Evolutionary conservation across 2,888 invertebrate species (phyloP).

Genomic region (Sinopyrophorus schimmeli): DNA sequence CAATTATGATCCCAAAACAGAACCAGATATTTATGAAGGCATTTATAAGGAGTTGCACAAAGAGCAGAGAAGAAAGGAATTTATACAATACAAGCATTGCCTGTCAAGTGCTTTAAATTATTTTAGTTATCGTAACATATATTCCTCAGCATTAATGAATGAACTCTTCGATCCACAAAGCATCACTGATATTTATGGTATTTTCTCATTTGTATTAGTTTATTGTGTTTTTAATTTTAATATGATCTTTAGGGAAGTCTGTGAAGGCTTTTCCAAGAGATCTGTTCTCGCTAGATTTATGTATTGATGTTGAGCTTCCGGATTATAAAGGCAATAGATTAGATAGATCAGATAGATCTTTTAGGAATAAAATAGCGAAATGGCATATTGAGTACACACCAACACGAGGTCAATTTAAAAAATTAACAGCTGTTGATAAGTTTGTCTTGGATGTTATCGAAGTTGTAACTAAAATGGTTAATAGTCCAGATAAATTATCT

Average conservation of each 20-base stretch:
- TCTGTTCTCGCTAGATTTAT: conserved; percentile 65
- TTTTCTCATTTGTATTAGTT: not conserved
- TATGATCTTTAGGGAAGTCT: conserved; percentile 38
- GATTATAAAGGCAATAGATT: conserved; percentile 63
- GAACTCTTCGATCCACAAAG: conserved; percentile 62
- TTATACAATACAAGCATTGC: conserved; percentile 61
- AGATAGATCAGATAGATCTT: conserved; percentile 55
- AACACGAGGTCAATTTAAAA: conserved; percentile 56
- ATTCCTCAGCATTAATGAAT: conserved; percentile 64
- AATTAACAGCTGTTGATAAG: conserved; percentile 61
- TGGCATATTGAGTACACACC: conserved; percentile 65
- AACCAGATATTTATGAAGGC: conserved; percentile 55
- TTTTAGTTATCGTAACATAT: conserved; percentile 60
- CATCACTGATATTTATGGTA: conserved; percentile 61
- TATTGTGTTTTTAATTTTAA: not conserved
- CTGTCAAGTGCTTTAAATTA: conserved; percentile 65
- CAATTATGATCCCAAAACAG: conserved; percentile 59
- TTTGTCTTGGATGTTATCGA: conserved; percentile 64
- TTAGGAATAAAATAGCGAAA: conserved; percentile 61
- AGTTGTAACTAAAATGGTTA: conserved; percentile 56
- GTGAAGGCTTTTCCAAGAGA: conserved; percentile 55
- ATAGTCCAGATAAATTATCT: conserved; percentile 56
- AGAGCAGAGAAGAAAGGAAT: conserved; percentile 60
- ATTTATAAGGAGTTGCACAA: conserved; percentile 59
- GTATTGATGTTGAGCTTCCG: conserved; percentile 63